A percentile compares a stretch with the other conserved stretches of the same genome.
These are phyloP conservation scores for Octonoba sinensis DNA, from an alignment of 2,888 invertebrate genomes.

Conservation along the genomic window DNA sequence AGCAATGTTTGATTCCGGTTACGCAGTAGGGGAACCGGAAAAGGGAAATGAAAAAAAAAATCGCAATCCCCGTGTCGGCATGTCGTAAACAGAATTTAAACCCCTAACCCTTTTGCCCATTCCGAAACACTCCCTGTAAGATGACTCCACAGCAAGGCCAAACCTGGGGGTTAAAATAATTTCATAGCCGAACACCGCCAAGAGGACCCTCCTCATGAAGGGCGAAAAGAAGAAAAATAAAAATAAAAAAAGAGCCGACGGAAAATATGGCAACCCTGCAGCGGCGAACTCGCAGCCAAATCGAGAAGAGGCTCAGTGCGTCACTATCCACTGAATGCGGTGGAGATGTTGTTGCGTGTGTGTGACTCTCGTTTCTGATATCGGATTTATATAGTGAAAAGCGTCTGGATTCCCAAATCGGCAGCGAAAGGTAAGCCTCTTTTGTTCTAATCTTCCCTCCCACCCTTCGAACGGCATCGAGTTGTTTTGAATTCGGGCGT, in stretches of 20 bases:
- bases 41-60: too few species aligned
- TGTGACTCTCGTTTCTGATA: slow-evolving; percentile 11
- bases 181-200: slow-evolving; percentile 22
- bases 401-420: neutral
- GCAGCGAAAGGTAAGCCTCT: slow-evolving; percentile 27
- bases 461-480: neutral
- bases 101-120: slow-evolving; percentile 5
- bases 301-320: slow-evolving; percentile 35
- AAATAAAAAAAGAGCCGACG: neutral
- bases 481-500: neutral
- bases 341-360: slow-evolving; percentile 10
- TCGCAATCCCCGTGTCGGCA: neutral
- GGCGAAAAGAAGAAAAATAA: neutral
- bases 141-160: slow-evolving; percentile 9
- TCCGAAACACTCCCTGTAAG: slow-evolving; percentile 16
- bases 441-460: neutral
- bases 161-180: slow-evolving; percentile 17
- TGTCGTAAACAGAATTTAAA: slow-evolving; percentile 11
- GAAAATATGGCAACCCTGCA: slow-evolving; percentile 45
- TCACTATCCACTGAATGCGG: slow-evolving; percentile 25
- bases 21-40: too few species aligned
- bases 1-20: too few species aligned
- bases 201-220: slow-evolving; percentile 1
- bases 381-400: slow-evolving; percentile 27
- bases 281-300: neutral